Base-by-base conservation (phyloP, 2,113 vertebrate species). In the Apodemus sylvaticus region DNA sequence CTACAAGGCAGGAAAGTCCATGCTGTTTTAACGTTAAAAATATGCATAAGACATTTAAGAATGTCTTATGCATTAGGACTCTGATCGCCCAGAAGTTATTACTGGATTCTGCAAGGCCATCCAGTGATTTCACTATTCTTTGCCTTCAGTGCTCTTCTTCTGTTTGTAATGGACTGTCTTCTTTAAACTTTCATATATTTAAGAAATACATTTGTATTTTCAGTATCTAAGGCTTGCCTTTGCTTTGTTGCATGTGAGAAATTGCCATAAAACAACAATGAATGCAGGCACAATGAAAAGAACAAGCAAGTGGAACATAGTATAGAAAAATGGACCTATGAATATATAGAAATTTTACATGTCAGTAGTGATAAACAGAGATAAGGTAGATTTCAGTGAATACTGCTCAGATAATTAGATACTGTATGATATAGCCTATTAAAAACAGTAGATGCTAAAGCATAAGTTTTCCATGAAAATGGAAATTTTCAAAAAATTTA, bases 221-320 rank as follows among this genome's bases (percentile, higher is more conserved):
- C 6, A 81, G 79, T 86, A 94, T 71, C 66, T 42, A 89, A 86
- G 9, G 10, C 91, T 94, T 76, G 24, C 36, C n/a, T 97, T 95
- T 89, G 77, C 71, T 70, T 34, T 89, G 79, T 77, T 73, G 86
- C 45, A 91, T 82, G 17, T 86, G 71, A 91, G 71, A 77, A 51
- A 14, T 93, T 92, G 92, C 66, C 71, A 83, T 70, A 93, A 93
- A 95, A 34, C 17, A 87, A 9, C 48, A 4, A 29, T 48, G 76
- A 93, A 77, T 92, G 53, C 60, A 91, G n/a, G n/a, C 13, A 71
- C 93, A 94, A 91, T 81, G 34, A 77, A 79, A 55, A 93, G 29
- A 89, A 81, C 70, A 96, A 71, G 34, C n/a, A 93, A 81, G 73
- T 42, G 88, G 12, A 86, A 77, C 14, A 68, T 19, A 74, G 10